Base-by-base conservation (phyloP, 2,113 vertebrate species). In the Amphiprion percula region DNA sequence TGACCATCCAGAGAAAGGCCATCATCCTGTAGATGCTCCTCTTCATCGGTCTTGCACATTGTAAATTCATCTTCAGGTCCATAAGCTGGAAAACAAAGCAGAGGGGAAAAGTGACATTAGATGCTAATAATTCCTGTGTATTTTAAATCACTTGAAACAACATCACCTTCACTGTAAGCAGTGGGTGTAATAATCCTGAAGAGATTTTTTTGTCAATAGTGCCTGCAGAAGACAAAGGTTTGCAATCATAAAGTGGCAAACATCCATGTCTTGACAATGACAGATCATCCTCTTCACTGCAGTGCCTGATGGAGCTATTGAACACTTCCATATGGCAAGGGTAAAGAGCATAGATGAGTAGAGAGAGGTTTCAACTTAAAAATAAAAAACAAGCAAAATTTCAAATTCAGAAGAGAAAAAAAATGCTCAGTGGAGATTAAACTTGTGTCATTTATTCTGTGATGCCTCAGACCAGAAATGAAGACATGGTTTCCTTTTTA, bases 31-130 rank as follows among this genome's bases (percentile, higher is more conserved):
- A 95, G 94, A 6, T 88, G 94, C 61, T 96, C 97, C 58, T 96
- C 97, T 87, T 96, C 97, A 88, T 96, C 96, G 68, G 92, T 94
- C 83, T 97, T 97, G 64, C 95, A 96, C 60, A 93, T 95, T 93
- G 97, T 97, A 88, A 98, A 88, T 90, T 99, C 97, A 71, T 99
- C 98, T 78, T 99, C 98, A 71, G 97, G 96, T 95, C 97, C 96
- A 77, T 99, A 99, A 92, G 97, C 98, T 99, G 90, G 68, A 95
- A 95, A 88, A 95, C 83, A 96, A 68, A 80, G 82, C 50, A 83
- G 46, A 80, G 5, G 10, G 44, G 19, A 74, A 85, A 80, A 76
- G 23, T 23, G 2, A 83, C 17, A 59, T 87, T 60, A 87, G 75
- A 78, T 11, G 16, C 15, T n/a, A 24, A 30, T 63, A 15, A 41